Evolutionary conservation across 2,113 vertebrate species (phyloP), one percentile per base, ranked within the genome.

Genomic region (Bostrychus sinensis): DNA sequence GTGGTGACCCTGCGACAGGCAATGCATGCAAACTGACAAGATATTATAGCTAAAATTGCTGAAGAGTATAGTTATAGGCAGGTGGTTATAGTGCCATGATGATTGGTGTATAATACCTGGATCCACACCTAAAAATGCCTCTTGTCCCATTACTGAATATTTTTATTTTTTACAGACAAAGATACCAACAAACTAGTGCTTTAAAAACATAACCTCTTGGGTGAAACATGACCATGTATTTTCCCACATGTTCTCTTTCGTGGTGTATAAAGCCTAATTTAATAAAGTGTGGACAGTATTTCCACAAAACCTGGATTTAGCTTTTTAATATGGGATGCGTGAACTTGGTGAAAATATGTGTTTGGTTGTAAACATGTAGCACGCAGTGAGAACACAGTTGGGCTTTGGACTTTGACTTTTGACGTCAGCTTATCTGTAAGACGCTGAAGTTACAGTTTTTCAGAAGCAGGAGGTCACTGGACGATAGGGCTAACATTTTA

Each of bases 401-500:
- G 25, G 72, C 62, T 70, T 53, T 70, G 73, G n/a, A 42, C 72
- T 75, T 14, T 8, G 62, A 69, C 80, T 67, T 41, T 30, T 61
- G 22, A 61, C 3, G 3, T 62, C 7, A 5, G n/a, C 23, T 64
- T 63, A 62, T 67, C 62, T 48, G 9, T 42, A 37, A 69, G 16
- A 12, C 48, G 10, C 2, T 22, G 53, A 20, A 48, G 22, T n/a
- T 23, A 17, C 62, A n/a, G 23, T 22, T 73, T 77, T 50, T 54
- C 36, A 66, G 72, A 56, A 16, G 59, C 25, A 43, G 4, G 17
- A 23, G 20, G 41, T 74, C 34, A 56, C 45, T 45, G 59, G 43
- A 67, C 55, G 56, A 43, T 50, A 36, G 17, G 7, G 65, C 62
- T 73, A 56, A 81, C 66, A 51, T 57, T 80, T 83, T 78, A 84